These are phyloP conservation scores for Stictonetta naevosa DNA, from an alignment of 2,113 vertebrate genomes.

Conservation along the genomic window DNA sequence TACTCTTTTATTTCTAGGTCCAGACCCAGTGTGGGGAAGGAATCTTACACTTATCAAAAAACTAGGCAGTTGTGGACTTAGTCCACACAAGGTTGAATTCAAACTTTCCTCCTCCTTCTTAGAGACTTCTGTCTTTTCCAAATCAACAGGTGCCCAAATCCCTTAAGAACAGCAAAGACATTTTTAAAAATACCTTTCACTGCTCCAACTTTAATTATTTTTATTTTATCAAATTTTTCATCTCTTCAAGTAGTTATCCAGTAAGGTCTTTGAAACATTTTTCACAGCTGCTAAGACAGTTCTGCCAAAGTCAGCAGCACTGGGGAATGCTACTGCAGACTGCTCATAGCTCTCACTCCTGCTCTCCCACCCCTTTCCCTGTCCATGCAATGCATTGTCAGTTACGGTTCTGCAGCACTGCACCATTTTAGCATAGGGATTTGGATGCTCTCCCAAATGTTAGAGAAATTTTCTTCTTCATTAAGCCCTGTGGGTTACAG, in stretches of 20 bases:
- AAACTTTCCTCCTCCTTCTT: not conserved
- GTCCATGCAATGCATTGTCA: not conserved
- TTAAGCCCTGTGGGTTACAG: constrained; percentile 50
- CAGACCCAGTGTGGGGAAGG: not conserved
- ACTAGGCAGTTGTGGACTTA: not conserved
- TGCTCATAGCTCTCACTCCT: not conserved
- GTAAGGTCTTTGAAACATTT: not conserved
- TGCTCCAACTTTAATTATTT: not conserved
- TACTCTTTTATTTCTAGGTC: not conserved
- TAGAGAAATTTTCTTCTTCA: constrained; percentile 49
- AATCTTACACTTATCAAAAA: not conserved
- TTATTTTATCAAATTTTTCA: not conserved
- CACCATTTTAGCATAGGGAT: not conserved
- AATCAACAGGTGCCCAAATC: not conserved
- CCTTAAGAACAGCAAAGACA: not conserved
- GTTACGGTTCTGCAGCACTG: not conserved
- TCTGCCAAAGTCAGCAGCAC: not conserved
- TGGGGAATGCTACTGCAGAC: not conserved
- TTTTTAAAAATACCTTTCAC: not conserved
- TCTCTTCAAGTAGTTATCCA: not conserved
- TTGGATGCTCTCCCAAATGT: constrained; percentile 14
- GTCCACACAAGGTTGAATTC: not conserved
- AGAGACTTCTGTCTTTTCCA: not conserved
- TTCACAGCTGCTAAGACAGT: not conserved
- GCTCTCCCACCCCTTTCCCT: not conserved